Evolutionary conservation across 1,140 invertebrate genomes (phyloP), one percentile per base, ranked within the genome.

Genomic region (Drosophila kikkawai): DNA sequence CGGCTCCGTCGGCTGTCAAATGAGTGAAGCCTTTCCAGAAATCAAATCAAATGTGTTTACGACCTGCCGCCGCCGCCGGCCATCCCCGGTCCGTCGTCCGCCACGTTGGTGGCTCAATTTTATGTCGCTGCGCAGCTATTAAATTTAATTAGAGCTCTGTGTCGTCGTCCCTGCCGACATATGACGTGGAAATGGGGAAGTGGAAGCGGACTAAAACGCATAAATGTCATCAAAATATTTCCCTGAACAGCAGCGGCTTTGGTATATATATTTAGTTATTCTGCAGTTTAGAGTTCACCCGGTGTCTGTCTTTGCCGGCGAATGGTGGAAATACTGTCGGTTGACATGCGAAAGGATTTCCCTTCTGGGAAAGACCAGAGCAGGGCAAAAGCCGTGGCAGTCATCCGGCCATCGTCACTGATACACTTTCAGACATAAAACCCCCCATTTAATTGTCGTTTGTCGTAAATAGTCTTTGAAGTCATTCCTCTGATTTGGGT

Each of bases 121-220:
- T 82, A 87, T 84, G 78, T 74, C 65, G 48, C 68, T 76, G 69
- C 55, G 68, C 68, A 74, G 88, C 83, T 91, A 90, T 91, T 88
- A 90, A 91, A 91, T 91, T 91, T 91, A 91, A 91, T 91, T 91
- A 91, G 88, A 90, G 76, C 85, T 86, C 82, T 81, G 63, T 70
- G 79, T 64, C 66, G 47, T 50, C 26, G 76, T 82, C 58, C 42
- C 75, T 80, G 74, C 76, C 69, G 78, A 56, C 78, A 64, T 41
- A n/a, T 56, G 53, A 56, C 53, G 65, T 66, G 70, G 70, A 63
- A 58, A 48, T 48, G 75, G 71, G 37, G 26, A 44, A 64, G 58
- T 69, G 65, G 29, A 51, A 51, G 44, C 44, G 6, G 50, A 37
- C 51, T 55, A 55, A 36, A 75, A 64, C 66, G 82, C 84, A 87